Conservation (phyloP, 2,888 invertebrate species). For the Athalia rosae region DNA sequence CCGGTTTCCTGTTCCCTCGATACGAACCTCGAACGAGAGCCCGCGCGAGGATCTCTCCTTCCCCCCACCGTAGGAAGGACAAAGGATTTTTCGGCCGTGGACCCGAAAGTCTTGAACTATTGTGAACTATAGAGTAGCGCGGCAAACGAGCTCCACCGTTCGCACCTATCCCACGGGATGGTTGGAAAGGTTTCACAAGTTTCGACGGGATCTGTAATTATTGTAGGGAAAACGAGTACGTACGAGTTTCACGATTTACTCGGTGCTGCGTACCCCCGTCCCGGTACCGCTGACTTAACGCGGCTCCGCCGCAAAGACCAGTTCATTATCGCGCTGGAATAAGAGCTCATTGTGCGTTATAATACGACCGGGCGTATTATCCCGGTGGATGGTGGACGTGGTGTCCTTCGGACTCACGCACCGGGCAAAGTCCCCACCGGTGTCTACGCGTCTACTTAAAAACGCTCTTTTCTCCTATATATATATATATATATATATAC, state of each 20-base stretch:
- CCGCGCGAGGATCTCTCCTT: neutral
- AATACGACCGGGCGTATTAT: slow-evolving; percentile 27
- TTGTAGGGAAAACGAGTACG: no score
- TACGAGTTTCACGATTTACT: no score
- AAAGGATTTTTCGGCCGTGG: neutral
- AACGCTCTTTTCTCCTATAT: no score
- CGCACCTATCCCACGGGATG: no score
- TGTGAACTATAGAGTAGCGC: no score
- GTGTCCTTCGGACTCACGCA: neutral
- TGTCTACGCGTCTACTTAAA: neutral
- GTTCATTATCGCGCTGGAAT: slow-evolving; percentile 66
- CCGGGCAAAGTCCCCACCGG: slow-evolving; percentile 14
- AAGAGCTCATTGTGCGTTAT: slow-evolving; percentile 10
- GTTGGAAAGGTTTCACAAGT: no score
- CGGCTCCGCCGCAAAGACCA: slow-evolving; percentile 59
- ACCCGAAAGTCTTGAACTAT: no score
- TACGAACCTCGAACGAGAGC: slow-evolving; percentile 9
- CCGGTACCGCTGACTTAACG: no score
- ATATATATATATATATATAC: neutral
- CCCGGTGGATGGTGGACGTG: neutral
- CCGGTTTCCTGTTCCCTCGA: slow-evolving; percentile 25
- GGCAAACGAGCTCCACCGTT: no score
- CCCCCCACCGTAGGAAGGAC: neutral
- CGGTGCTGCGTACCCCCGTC: no score
- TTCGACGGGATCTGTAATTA: no score